Evolutionary conservation across 2,113 vertebrate genomes (phyloP), one percentile per base, ranked within the genome.

Genomic region (Tachycineta bicolor): DNA sequence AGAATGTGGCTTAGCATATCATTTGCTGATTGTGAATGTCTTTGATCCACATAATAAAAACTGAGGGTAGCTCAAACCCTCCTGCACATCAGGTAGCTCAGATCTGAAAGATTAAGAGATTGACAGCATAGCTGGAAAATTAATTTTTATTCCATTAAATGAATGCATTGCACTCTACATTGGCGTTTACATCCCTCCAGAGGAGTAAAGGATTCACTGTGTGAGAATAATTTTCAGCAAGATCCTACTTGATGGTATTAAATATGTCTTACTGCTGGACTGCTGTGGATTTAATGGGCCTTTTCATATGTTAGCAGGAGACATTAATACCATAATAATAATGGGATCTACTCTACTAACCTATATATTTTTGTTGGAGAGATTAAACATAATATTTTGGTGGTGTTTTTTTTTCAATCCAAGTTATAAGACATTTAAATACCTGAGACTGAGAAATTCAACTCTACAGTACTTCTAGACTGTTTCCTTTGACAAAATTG

Each of bases 181-280:
- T 80, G 63, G 33, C 64, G 39, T 95, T 95, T 91, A 77, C 60
- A 37, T 33, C 9, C 11, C 15, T 91, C 55, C 50, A 41, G 58
- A 52, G 49, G 53, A 92, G 29, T 85, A 52, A 85, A 92, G 55
- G 33, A 34, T 58, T 95, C 68, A 47, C 9, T 65, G 17, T 67
- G 28, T 89, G 60, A 83, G 79, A 96, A 93, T 87, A 89, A 95
- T 97, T 94, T 96, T 96, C 78, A 94, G 44, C 58, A 94, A 76
- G 37, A 60, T 69, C 53, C 41, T 93, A 47, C 63, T 50, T 71
- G 55, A 33, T 92, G n/a, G 24, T 75, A 59, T 55, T 94, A 81
- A 96, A 88, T 37, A 20, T 80, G 53, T 88, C 95, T 90, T 96
- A 69, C 43, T 67, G 82, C 46, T 75, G 60, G 80, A 89, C 52